phyloP scores from a whole-genome alignment of 2,113 vertebrate species.

The Sylvilagus bachmani region DNA sequence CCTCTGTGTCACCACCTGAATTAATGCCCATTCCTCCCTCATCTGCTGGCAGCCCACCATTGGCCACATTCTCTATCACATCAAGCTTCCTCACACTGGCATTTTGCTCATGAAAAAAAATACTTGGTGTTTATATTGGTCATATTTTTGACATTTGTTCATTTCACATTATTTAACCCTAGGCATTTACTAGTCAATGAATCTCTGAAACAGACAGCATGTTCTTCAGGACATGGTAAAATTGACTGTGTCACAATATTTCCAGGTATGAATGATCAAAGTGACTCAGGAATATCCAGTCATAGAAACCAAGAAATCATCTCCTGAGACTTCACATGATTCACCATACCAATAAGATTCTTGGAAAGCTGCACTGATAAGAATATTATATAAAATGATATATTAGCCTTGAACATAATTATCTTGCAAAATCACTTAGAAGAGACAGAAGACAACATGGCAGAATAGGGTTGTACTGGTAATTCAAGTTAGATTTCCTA shows the following conservation, averaged over 20 bases:
- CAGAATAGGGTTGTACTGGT: slow-evolving; percentile 4
- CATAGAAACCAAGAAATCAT: neutral
- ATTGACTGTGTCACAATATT: neutral
- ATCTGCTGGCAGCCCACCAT: neutral
- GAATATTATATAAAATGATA: slow-evolving; percentile 47
- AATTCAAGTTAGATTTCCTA: neutral
- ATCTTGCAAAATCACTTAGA: slow-evolving; percentile 68
- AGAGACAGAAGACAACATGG: slow-evolving; percentile 23
- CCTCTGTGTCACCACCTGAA: slow-evolving; percentile 19
- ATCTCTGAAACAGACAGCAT: slow-evolving; percentile 1
- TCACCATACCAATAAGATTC: slow-evolving; percentile 1
- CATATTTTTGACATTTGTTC: slow-evolving; percentile 21
- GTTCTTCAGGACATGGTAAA: neutral
- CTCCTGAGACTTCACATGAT: neutral
- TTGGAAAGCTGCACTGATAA: slow-evolving; percentile 36
- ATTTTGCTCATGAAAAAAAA: slow-evolving; percentile 34
- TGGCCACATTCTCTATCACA: neutral
- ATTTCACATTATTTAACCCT: neutral
- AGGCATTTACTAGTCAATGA: neutral
- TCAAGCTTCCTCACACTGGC: neutral
- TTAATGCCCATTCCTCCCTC: slow-evolving; percentile 7
- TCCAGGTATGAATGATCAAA: neutral
- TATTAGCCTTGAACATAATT: slow-evolving; percentile 66
- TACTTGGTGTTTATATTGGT: fast-evolving
- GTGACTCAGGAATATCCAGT: neutral